Conservation (phyloP, 2,797 vertebrate species). For the Sphenopsis melanotis region DNA sequence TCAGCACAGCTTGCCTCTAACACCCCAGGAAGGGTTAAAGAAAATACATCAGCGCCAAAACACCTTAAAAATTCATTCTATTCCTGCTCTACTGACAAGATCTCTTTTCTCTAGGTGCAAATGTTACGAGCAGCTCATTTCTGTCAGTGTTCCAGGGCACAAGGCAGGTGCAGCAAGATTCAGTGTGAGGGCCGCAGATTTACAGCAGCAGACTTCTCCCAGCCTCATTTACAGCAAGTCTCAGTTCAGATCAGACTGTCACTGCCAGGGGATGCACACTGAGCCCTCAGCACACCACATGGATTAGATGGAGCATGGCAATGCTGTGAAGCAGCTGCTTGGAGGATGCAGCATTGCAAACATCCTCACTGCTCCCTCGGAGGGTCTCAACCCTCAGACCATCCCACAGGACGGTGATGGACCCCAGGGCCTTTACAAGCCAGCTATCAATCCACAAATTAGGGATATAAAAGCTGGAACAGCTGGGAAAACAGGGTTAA, state of each 20-base stretch:
- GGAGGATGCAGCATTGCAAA: not conserved
- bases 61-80: not conserved
- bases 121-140: not conserved
- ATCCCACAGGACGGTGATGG: not conserved
- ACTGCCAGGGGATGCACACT: not conserved
- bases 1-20: not conserved
- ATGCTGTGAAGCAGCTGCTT: not conserved
- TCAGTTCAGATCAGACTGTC: not conserved
- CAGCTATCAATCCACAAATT: not conserved
- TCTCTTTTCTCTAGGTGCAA: not conserved
- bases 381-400: not conserved
- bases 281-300: not conserved
- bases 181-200: not conserved
- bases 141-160: not conserved
- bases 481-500: not conserved
- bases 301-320: not conserved
- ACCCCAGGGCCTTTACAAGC: not conserved
- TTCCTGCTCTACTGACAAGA: not conserved
- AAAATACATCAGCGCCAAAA: not conserved
- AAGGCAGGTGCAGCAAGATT: not conserved
- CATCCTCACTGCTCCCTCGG: not conserved
- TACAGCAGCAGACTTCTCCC: not conserved
- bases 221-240: not conserved
- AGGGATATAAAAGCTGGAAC: not conserved
- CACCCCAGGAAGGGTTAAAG: not conserved